Evolutionary conservation across 2,888 invertebrate genomes (phyloP).

Genomic region (Trissolcus brochymenae): DNA sequence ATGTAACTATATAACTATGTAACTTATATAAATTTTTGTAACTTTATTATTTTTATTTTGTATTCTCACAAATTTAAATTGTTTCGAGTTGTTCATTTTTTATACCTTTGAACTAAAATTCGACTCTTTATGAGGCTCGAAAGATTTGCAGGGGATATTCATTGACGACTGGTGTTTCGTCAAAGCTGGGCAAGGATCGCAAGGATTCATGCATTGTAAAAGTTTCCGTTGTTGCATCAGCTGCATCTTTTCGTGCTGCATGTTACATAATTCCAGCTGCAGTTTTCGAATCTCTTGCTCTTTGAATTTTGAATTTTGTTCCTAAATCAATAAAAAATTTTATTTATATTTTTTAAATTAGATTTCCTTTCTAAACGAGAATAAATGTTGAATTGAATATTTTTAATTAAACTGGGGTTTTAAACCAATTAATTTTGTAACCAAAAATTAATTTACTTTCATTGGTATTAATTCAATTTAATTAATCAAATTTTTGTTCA

Average conservation of each 20-base stretch:
- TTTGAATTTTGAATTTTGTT: conserved; percentile 67
- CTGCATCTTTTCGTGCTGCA: conserved; percentile 78
- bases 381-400: too few relatives aligned
- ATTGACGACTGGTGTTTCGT: conserved; percentile 3
- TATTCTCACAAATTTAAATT: too few relatives aligned
- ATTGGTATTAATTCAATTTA: too few relatives aligned
- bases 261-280: conserved; percentile 77
- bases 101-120: neutral
- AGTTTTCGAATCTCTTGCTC: conserved; percentile 80
- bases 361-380: too few relatives aligned
- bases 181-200: conserved; percentile 65
- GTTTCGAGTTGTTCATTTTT: neutral
- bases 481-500: too few relatives aligned
- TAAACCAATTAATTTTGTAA: too few relatives aligned
- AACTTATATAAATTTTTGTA: conserved; percentile 3
- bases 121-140: neutral
- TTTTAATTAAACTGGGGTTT: too few relatives aligned
- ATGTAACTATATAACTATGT: too few relatives aligned
- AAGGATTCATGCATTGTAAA: conserved; percentile 71
- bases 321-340: too few relatives aligned
- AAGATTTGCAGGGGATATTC: neutral
- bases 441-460: too few relatives aligned
- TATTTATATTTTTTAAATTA: too few relatives aligned
- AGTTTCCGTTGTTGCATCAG: conserved; percentile 77
- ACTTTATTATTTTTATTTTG: neutral